Base-by-base conservation (phyloP, 2,888 invertebrate species). In the Hypselothyrea guttata region DNA sequence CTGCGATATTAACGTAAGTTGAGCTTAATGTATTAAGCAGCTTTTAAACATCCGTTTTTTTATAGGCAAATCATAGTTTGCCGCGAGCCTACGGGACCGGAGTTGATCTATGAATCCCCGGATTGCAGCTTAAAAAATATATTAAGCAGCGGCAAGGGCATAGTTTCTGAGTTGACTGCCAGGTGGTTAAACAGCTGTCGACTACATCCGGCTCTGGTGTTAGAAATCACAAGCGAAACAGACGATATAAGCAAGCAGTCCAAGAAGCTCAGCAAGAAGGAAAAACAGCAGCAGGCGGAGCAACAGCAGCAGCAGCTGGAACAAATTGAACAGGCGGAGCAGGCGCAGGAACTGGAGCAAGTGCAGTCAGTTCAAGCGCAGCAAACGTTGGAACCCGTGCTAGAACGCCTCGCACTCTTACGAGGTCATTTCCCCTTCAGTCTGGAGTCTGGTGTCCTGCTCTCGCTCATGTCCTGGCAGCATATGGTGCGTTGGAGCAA, bases 391-490 rank as follows among this genome's bases (percentile, higher is more conserved):
- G 82, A 89, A 62, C 91, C 91, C 22, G 91, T 94, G 45, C 92
- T 94, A 53, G 92, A 93, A 69, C 92, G 93, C 86, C 86, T 95
- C 1, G 91, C 92, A 18, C 89, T 94, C 16, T 89, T 96, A 55
- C 93, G 93, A 44, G 91, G 92, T 38, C 95, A 96, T 84, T 98
- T 98, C 88, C 98, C 98, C 0, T 93, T 95, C 72, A 97, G 97
- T 88, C 91, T 97, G 49, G 93, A 94, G 53, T 92, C 94, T 0
- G 94, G 95, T 79, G 93, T 94, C 33, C 90, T 98, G 34, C 91
- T 97, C 44, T 93, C 95, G 9, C 96, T 97, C 87, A 94, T 97
- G 92, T 93, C 94, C 70, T 98, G 98, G 98, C 97, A 98, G 88
- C 97, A 95, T 87, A 94, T 96, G 49, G 92, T 95, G 70, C 92